Evolutionary conservation across 2,797 vertebrate species (phyloP), one percentile per base, ranked within the genome.

Genomic region (Hyperoplus lanceolatus): DNA sequence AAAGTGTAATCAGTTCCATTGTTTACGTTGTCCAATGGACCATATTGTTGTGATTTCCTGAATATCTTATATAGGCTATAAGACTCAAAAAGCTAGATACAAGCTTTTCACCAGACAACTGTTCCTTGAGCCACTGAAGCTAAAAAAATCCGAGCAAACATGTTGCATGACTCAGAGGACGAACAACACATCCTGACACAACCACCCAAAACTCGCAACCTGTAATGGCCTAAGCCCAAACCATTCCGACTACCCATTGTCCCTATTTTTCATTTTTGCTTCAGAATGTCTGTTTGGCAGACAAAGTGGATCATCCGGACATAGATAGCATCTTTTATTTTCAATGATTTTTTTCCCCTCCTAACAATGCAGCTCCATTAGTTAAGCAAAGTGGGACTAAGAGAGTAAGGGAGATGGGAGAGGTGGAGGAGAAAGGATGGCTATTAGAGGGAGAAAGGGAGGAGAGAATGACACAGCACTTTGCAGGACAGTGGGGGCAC

Each of bases 401-500:
- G 79, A 73, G 45, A 84, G 73, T 74, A 83, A 66, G 79, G 6
- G 15, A 71, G 72, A 61, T 9, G 72, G 57, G 62, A 69, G 29
- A 10, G 12, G 73, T 38, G 68, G 72, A 83, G 71, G 79, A 89
- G 80, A 79, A 75, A 73, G 69, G 77, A 82, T 41, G 85, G 75
- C 86, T 87, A 85, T 84, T 87, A 87, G 69, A 62, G 71, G 75
- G 82, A 88, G 85, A 89, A 83, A 81, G 80, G 14, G 21, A 29
- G 29, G 82, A 56, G 70, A 82, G 90, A 86, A 92, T 94, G 94
- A 94, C 93, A 91, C 90, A 93, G 93, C 94, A 88, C 75, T 93
- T 91, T 90, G 82, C 83, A 81, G 87, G 85, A 89, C 84, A 86
- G 75, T 75, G 73, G 74, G 51, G 53, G 74, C 77, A 81, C 60